Conservation (phyloP, 2,888 invertebrate genomes). For the Napeogenes inachia region DNA sequence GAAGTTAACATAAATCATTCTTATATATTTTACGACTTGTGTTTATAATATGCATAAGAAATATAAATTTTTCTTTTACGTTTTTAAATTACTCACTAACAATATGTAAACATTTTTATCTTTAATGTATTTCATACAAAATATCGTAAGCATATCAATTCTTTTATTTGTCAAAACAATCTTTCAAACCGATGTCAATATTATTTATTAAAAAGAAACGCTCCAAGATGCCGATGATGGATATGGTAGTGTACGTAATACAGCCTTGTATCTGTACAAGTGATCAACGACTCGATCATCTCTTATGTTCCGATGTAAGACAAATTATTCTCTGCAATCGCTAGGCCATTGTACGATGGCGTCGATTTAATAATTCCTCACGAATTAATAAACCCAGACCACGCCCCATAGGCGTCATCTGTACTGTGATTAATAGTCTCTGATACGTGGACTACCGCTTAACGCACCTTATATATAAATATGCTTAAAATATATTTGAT, state of each 20-base stretch:
- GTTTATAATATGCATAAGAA: neutral
- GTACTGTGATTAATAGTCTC: conserved; percentile 63
- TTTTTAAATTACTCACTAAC: no score
- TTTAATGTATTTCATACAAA: neutral
- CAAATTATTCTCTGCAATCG: conserved; percentile 40
- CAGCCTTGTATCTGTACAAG: conserved; percentile 30
- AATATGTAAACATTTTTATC: neutral
- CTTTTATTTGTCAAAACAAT: conserved; percentile 34
- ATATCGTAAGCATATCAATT: conserved; percentile 7
- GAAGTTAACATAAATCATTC: neutral
- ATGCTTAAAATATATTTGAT: no score
- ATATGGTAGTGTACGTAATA: conserved; percentile 29
- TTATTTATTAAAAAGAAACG: conserved; percentile 31
- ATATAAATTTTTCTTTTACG: neutral
- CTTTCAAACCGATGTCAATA: conserved; percentile 35
- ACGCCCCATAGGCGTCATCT: conserved; percentile 73
- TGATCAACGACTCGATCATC: conserved; percentile 35
- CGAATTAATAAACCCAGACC: conserved; percentile 70
- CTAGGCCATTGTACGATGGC: conserved; percentile 48
- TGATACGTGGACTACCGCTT: conserved; percentile 61
- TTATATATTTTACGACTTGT: neutral
- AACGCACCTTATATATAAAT: conserved; percentile 1
- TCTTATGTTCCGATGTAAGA: conserved; percentile 36
- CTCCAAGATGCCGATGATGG: conserved; percentile 35
- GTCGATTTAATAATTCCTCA: conserved; percentile 64